Base-by-base conservation (phyloP, 2,797 vertebrate species). In the Hybognathus amarus region DNA sequence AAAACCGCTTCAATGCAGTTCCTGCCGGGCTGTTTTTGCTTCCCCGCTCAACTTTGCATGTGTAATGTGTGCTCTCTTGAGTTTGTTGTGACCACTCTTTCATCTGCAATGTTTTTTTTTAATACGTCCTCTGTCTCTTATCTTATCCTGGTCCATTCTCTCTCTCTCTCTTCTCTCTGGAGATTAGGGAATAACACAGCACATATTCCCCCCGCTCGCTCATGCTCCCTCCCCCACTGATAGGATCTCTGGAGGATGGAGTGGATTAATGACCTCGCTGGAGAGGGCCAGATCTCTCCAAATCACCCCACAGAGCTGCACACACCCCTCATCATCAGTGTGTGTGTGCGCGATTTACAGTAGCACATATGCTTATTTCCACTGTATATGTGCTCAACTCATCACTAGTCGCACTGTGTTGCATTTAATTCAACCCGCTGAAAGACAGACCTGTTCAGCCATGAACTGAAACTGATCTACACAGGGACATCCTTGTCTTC, bases 251-350 rank as follows among this genome's bases (percentile, higher is more conserved):
- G 50, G 86, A 85, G 88, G 87, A 80, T 75, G 83, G 84, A 83
- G 78, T 87, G 88, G 86, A 90, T 88, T 89, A 90, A 90, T 90
- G 87, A 89, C 88, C 89, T 88, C 85, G 81, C 89, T 87, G 87
- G 86, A 87, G 88, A 90, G 87, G 80, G 71, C 79, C 87, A 79
- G 36, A 82, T 79, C 83, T 85, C 85, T 88, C 85, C 82, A 86
- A 87, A 89, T 87, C 87, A 87, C 83, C 67, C 27, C 61, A 63
- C 27, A 63, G 61, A 30, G 24, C 61, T 30, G 61, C 61, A 77
- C 61, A 82, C 52, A 59, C 85, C 86, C 68, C 67, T 76, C 71
- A n/a, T 78, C 70, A 83, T 81, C 78, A 71, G 75, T 64, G 79
- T 80, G 68, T 82, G 67, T 64, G 47, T 38, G 77, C 75, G 79